Base-by-base conservation (phyloP, 2,113 vertebrate species). In the Chamaea fasciata region DNA sequence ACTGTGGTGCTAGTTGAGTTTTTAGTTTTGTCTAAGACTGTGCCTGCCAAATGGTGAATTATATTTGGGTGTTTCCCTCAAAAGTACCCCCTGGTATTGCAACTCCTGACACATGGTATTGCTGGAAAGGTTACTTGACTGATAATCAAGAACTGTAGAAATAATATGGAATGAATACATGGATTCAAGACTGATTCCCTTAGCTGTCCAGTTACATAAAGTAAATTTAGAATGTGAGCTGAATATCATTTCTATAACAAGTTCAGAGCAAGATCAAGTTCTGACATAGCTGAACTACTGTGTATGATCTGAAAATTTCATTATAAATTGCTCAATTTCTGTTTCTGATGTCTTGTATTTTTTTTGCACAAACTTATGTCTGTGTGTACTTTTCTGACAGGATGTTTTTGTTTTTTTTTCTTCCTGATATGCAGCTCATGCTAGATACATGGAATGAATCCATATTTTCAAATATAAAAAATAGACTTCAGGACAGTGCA, bases 401-500 rank as follows among this genome's bases (percentile, higher is more conserved):
- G 8, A 15, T 53, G 46, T 44, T 44, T 22, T 24, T 39, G 8
- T 92, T 50, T 42, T 85, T 83, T 57, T 96, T 73, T 68, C 39
- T 94, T 95, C 21, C 62, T 81, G 30, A 78, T 92, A 70, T 56
- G 16, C 97, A 99, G 99, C 98, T 99, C 65, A 99, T 99, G 99
- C 97, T 99, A 94, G 99, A 99, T 97, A 99, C 99, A 0, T 99
- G 99, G 99, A 99, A 99, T 94, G 99, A 99, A 96, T 99, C 99
- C 65, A 99, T 99, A 97, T 99, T 99, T 98, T 99, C 99, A 96
- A 99, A 99, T 97, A 99, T 99, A 94, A 99, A 99, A 96, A 99
- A 98, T 67, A 98, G 99, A 71, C 98, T 99, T 80, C 99, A 99
- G 93, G 99, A 99, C 95, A 99, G 99, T 90, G 99, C 99, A 91